Base-by-base conservation (phyloP, 2,113 vertebrate species). In the Megalops atlanticus region DNA sequence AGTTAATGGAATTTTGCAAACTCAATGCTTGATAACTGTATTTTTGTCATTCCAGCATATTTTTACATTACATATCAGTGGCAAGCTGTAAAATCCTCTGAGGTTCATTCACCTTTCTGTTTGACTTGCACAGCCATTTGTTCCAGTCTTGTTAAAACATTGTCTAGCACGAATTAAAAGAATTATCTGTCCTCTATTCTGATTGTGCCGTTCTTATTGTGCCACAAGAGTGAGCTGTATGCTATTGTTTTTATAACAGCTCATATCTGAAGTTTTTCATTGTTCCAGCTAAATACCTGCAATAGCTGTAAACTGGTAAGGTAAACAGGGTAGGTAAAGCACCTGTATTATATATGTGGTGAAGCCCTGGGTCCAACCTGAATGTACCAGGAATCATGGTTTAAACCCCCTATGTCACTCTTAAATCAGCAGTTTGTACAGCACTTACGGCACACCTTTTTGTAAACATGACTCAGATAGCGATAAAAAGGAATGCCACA, bases 171-270 rank as follows among this genome's bases (percentile, higher is more conserved):
- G 3, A 35, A 71, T 31, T 71, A 15, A 12, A 35, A 70, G 31
- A 35, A 27, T 21, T 52, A 38, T 21, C 70, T 68, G 49, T 16
- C 11, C 21, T 0, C 6, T 24, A 18, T 45, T 40, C 36, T 4
- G 35, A 14, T 36, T 49, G 36, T 16, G 74, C 69, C n/a, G 83
- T 33, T 80, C 64, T 38, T 16, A 41, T 7, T 15, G 2, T 27
- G 73, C 88, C 91, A 87, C 79, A 72, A 86, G 92, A 85, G 89
- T 86, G 91, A 89, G 18, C 70, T 38, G 47, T 47, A 40, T 40
- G 27, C 76, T 12, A 33, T 70, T 38, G 70, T 39, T 72, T 35
- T 72, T 27, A 11, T 5, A 31, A 24, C 43, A 45, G 43, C 7
- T 6, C 43, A 1, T 14, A 10, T 64, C 43, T 24, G 4, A 33